Evolutionary conservation across 2,888 invertebrate species (phyloP), one percentile per base, ranked within the genome.

Genomic region (Anaspis maculata): DNA sequence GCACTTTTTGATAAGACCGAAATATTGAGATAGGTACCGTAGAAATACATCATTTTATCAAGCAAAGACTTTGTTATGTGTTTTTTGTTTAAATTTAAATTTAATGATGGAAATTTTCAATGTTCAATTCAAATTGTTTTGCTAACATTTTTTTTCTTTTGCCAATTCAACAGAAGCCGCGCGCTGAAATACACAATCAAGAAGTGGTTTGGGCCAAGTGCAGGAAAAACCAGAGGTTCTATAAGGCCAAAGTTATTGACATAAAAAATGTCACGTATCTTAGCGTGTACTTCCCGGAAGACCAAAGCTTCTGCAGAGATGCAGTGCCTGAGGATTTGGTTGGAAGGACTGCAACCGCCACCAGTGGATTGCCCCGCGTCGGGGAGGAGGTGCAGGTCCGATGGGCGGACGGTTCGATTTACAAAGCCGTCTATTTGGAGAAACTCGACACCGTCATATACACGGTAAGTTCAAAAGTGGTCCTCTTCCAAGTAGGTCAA

Each of bases 201-300:
- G n/a, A n/a, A n/a, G 52, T 49, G n/a, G 76, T 78, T 3, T 74
- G 76, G 68, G 78, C 76, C 1, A 75, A 71, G 45, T 75, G 78
- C 57, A 68, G 69, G 32, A n/a, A n/a, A n/a, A 77, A 76, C 44
- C 67, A 65, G 2, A 67, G 77, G 25, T 78, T 71, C 54, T 77
- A 78, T 52, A 62, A 68, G 39, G 74, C 72, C 9, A 67, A 60
- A 37, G 67, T 80, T 5, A 49, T 59, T 2, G 64, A 67, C 7
- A 66, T 71, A 7, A 59, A 63, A 10, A 59, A 63, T 13, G 68
- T 68, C 32, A 59, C 66, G 3, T 72, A 72, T 47, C 75, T 73
- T 51, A 70, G 71, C 46, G 74, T 79, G 3, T 72, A 74, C 37
- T 80, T 80, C 56, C 67, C 68, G n/a, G 74, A 74, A 48, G 66